Evolutionary conservation across 1,140 invertebrate species (phyloP).

Genomic region (Euura saliciscinereae): DNA sequence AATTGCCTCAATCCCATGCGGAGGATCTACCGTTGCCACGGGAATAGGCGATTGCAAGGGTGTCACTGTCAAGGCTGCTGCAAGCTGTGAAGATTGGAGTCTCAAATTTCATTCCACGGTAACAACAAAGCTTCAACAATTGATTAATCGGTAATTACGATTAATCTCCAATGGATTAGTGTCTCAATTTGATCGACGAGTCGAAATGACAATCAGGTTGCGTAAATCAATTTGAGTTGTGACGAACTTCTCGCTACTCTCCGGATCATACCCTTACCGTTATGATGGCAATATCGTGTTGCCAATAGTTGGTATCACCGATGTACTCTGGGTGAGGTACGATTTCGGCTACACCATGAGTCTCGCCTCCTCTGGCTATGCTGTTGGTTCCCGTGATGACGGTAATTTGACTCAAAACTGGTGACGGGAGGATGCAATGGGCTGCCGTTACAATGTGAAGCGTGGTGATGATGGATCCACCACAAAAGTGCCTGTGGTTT

Average conservation of each 20-base stretch:
- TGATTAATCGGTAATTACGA: no score
- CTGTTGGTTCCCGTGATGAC: conserved; percentile 22
- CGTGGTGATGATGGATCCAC: conserved; percentile 65
- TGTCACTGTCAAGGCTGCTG: conserved; percentile 7
- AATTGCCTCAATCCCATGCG: neutral
- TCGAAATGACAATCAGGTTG: no score
- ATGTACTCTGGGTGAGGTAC: conserved; percentile 23
- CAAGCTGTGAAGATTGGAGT: conserved; percentile 16
- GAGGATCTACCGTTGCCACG: conserved; percentile 16
- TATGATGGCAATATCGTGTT: conserved; percentile 31
- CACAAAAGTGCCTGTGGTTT: conserved; percentile 64
- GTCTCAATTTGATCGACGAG: no score
- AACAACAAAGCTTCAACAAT: no score
- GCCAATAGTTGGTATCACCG: neutral
- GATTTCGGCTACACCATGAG: conserved; percentile 15
- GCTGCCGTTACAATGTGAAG: conserved; percentile 70
- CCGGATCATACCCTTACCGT: conserved; percentile 21
- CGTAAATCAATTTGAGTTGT: no score
- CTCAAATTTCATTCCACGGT: neutral
- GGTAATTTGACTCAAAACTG: neutral
- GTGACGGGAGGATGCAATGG: conserved; percentile 60
- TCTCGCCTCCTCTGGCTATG: neutral
- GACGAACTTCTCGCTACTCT: no score
- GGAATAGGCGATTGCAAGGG: conserved; percentile 14
- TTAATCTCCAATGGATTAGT: no score